These are phyloP conservation scores for Troides helena DNA, from an alignment of 2,888 invertebrate species.

Conservation along the genomic window DNA sequence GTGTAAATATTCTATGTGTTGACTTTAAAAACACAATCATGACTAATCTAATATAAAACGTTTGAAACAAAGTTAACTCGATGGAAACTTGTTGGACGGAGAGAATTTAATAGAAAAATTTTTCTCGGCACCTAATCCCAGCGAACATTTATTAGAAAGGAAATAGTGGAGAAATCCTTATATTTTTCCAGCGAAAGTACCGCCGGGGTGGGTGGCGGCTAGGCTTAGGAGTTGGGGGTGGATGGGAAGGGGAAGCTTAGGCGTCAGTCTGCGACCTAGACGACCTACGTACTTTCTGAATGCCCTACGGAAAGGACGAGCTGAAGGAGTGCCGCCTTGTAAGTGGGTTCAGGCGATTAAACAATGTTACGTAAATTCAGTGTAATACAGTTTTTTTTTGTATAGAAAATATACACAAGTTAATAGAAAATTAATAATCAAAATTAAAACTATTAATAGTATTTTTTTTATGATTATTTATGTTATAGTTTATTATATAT, in stretches of 20 bases:
- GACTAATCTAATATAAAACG: no score
- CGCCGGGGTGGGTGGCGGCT: not conserved
- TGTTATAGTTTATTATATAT: no score
- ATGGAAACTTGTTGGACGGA: conserved; percentile 8
- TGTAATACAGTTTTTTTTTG: no score
- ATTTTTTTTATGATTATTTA: no score
- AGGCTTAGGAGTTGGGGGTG: not conserved
- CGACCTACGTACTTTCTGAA: conserved; percentile 23
- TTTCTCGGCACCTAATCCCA: conserved; percentile 10
- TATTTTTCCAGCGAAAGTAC: conserved; percentile 12
- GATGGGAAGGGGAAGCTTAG: not conserved
- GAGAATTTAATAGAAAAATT: not conserved
- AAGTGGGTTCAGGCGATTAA: not conserved
- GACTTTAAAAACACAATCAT: no score
- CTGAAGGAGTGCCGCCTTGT: conserved; percentile 5
- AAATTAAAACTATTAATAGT: no score
- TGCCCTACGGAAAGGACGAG: conserved; percentile 25
- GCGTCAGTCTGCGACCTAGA: conserved; percentile 12
- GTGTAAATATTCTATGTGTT: no score
- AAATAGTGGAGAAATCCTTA: conserved; percentile 6
- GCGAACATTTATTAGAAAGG: conserved; percentile 14
- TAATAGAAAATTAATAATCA: no score
- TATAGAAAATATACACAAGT: no score
- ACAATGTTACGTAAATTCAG: no score
- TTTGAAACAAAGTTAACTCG: no score